Evolutionary conservation across 2,888 invertebrate species (phyloP).

Genomic region (Pelosia muscerda): DNA sequence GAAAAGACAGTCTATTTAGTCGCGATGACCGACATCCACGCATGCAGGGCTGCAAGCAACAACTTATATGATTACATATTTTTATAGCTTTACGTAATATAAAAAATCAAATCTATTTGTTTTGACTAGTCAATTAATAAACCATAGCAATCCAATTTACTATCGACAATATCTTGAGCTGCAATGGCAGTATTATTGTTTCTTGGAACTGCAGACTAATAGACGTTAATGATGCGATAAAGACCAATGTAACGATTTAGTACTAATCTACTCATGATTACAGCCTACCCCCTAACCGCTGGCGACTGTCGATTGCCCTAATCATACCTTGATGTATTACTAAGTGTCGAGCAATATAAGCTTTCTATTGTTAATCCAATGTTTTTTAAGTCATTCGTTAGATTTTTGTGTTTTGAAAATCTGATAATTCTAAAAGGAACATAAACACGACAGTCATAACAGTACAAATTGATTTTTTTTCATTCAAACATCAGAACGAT

Average conservation of each 20-base stretch:
- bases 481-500: background rate
- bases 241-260: conserved; percentile 32
- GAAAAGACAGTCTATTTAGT: too few species aligned
- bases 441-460: background rate
- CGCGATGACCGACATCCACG: too few species aligned
- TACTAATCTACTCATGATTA: conserved; percentile 51
- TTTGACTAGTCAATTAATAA: background rate
- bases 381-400: conserved; percentile 14
- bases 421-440: background rate
- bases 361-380: conserved; percentile 34
- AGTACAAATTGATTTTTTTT: background rate
- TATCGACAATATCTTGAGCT: conserved; percentile 23
- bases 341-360: conserved; percentile 30
- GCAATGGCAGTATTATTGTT: conserved; percentile 38
- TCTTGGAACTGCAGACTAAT: conserved; percentile 32
- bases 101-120: background rate
- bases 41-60: too few species aligned
- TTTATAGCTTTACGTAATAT: too few species aligned
- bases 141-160: conserved; percentile 5
- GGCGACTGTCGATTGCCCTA: conserved; percentile 19
- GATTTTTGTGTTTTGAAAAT: conserved; percentile 15
- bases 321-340: conserved; percentile 32
- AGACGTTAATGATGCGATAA: conserved; percentile 35
- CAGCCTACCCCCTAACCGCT: conserved; percentile 15
- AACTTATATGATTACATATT: too few species aligned